Conservation (phyloP, 2,113 vertebrate species). For the Ariopsis seemanni region DNA sequence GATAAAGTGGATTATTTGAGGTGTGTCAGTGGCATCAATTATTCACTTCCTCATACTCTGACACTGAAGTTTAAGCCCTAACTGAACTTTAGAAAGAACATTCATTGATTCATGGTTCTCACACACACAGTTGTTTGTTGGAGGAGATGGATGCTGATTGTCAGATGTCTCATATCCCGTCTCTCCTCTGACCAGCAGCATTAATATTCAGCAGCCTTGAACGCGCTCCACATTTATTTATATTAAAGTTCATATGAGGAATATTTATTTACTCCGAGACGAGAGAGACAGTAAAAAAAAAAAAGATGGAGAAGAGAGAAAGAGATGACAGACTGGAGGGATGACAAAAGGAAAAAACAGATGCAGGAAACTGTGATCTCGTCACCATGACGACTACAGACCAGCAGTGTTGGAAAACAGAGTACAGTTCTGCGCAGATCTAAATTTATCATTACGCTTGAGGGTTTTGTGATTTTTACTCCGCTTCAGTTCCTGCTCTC, state of each 20-base stretch:
- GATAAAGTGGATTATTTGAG: not conserved
- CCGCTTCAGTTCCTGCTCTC: not conserved
- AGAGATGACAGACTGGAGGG: slow-evolving; percentile 60
- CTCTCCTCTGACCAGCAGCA: slow-evolving; percentile 55
- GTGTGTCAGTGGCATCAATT: not conserved
- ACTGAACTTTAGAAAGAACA: not conserved
- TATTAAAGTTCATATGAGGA: slow-evolving; percentile 78
- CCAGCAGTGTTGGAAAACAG: not conserved
- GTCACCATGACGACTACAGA: not conserved
- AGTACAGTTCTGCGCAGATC: not conserved
- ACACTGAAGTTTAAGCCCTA: not conserved
- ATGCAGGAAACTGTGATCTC: not conserved
- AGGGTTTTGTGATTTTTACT: not conserved
- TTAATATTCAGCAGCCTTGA: slow-evolving; percentile 72
- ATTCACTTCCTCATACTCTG: not conserved
- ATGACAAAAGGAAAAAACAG: slow-evolving; percentile 45
- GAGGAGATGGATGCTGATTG: slow-evolving; percentile 56
- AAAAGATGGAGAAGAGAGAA: slow-evolving; percentile 48
- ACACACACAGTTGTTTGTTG: slow-evolving; percentile 48
- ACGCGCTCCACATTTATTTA: slow-evolving; percentile 58
- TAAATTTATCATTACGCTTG: not conserved
- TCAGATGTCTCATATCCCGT: slow-evolving; percentile 49
- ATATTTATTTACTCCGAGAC: slow-evolving; percentile 69
- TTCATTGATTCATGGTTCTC: not conserved
- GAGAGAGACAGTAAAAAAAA: not conserved